Conservation (phyloP, 2,888 invertebrate species). For the Cyaniris semiargus region DNA sequence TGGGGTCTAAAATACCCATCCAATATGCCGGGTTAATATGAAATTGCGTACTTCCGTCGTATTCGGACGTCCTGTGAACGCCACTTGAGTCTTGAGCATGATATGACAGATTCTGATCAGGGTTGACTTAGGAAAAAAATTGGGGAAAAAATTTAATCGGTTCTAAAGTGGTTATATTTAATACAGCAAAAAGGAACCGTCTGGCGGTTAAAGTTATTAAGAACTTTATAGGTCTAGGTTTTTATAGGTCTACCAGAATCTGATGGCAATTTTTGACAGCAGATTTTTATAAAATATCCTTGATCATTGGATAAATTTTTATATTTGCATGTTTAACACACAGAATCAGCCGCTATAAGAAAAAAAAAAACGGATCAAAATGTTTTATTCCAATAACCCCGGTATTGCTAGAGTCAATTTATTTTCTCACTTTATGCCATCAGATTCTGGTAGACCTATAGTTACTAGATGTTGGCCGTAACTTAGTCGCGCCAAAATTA, state of each 20-base stretch:
- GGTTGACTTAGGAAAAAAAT: background rate
- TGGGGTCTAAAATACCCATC: background rate
- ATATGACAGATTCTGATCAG: slow-evolving; percentile 16
- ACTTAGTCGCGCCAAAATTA: background rate
- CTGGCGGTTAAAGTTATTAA: background rate
- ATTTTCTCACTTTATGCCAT: no score
- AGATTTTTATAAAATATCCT: no score
- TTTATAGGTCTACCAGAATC: no score
- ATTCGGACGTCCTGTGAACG: slow-evolving; percentile 6
- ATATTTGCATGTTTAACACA: no score
- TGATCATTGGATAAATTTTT: no score
- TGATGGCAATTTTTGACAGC: no score
- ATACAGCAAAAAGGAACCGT: background rate
- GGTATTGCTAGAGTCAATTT: no score
- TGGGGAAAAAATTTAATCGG: background rate
- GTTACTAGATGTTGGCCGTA: background rate
- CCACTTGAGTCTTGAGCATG: slow-evolving; percentile 3
- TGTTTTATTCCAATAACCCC: no score
- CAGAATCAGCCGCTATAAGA: no score
- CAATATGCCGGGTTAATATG: background rate
- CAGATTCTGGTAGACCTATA: no score
- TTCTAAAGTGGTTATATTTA: background rate
- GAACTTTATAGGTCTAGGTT: no score
- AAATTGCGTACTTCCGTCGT: slow-evolving; percentile 21
- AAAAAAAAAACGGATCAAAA: no score